phyloP scores from a whole-genome alignment of 2,888 invertebrate species.

The Synergus laeviventris region DNA sequence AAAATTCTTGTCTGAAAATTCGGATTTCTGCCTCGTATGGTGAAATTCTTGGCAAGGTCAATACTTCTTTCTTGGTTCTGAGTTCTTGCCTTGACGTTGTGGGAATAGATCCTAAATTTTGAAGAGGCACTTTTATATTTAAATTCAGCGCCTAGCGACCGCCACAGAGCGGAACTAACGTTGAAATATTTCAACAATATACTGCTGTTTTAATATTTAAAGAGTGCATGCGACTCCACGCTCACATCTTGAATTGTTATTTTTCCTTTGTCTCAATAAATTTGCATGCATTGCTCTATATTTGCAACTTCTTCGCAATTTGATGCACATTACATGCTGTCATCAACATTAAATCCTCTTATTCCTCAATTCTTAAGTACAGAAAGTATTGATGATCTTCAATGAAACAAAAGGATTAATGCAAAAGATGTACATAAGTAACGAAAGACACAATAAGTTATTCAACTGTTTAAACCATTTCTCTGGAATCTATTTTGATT shows the following conservation, averaged over 20 bases:
- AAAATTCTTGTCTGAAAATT: slow-evolving; percentile 28
- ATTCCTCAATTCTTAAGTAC: too few relatives aligned
- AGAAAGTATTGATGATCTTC: too few relatives aligned
- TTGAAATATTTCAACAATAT: slow-evolving; percentile 59
- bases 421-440: too few relatives aligned
- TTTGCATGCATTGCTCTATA: slow-evolving; percentile 2
- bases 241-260: slow-evolving; percentile 49
- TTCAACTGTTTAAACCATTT: background rate
- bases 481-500: background rate
- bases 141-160: slow-evolving; percentile 59
- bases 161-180: slow-evolving; percentile 51
- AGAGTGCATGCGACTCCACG: slow-evolving; percentile 56
- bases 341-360: too few relatives aligned
- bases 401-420: too few relatives aligned
- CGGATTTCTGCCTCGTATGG: slow-evolving; percentile 40
- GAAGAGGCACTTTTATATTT: slow-evolving; percentile 63
- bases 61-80: slow-evolving; percentile 51
- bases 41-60: slow-evolving; percentile 48
- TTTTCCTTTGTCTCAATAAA: slow-evolving; percentile 49
- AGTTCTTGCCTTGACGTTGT: slow-evolving; percentile 43
- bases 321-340: background rate
- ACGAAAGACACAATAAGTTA: too few relatives aligned
- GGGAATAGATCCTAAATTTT: slow-evolving; percentile 64
- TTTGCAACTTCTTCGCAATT: background rate
- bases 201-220: slow-evolving; percentile 58